Conservation (phyloP, 2,888 invertebrate genomes). For the Drosophila glabriapex region DNA sequence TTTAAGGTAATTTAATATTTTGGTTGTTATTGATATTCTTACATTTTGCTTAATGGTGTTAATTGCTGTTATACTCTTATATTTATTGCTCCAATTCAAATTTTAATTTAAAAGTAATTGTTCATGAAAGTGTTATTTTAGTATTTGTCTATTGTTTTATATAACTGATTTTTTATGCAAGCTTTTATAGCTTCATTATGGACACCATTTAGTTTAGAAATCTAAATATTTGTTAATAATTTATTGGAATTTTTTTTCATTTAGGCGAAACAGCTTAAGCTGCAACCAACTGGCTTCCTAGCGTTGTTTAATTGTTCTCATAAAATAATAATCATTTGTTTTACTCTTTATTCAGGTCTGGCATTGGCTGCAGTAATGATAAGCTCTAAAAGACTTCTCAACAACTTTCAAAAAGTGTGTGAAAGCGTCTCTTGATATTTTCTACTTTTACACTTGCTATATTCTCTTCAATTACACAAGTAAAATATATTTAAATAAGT, state of each 20-base stretch:
- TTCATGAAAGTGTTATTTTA: not conserved
- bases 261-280: constrained; percentile 12
- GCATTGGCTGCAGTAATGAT: not conserved
- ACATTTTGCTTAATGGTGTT: not conserved
- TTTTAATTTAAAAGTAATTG: not conserved
- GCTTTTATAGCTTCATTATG: not conserved
- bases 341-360: not conserved
- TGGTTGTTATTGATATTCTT: not conserved
- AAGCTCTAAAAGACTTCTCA: constrained; percentile 46
- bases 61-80: not conserved
- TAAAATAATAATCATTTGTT: constrained; percentile 25
- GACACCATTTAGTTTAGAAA: not conserved
- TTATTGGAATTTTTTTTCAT: not conserved
- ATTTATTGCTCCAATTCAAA: not conserved
- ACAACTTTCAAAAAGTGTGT: constrained; percentile 38
- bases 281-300: constrained; percentile 7
- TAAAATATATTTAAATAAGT: constrained; percentile 9
- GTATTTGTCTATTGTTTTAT: not conserved
- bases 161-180: not conserved
- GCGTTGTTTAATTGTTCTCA: constrained; percentile 39
- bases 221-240: not conserved
- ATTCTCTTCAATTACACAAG: constrained; percentile 1
- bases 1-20: constrained; percentile 14
- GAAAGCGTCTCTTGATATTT: constrained; percentile 20
- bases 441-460: constrained; percentile 30